Conservation (phyloP, 2,113 vertebrate species). For the Gymnorhina tibicen region DNA sequence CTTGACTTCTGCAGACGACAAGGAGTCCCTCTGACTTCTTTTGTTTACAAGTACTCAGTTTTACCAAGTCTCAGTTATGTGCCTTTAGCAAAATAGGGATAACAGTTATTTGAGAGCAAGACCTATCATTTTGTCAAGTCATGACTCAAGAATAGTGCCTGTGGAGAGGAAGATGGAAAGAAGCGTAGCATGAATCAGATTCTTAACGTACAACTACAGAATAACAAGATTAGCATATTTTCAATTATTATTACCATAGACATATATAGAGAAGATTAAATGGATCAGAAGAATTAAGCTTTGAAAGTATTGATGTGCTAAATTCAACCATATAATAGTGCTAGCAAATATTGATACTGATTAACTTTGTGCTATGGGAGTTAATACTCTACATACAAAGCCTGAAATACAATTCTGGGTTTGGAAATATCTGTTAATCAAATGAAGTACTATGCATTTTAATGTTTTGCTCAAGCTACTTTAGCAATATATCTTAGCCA, state of each 20-base stretch:
- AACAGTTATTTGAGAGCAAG: background rate
- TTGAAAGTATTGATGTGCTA: background rate
- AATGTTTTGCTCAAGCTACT: background rate
- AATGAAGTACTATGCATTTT: background rate
- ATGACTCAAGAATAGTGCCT: background rate
- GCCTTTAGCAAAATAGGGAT: background rate
- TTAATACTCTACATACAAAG: background rate
- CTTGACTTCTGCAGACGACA: background rate
- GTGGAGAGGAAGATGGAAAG: background rate
- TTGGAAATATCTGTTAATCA: background rate
- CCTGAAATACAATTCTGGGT: background rate
- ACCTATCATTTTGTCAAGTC: background rate
- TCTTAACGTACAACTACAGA: background rate
- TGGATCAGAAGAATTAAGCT: background rate
- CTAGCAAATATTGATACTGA: background rate
- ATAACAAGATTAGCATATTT: background rate
- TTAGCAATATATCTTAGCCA: background rate
- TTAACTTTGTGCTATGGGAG: background rate
- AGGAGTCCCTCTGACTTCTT: background rate
- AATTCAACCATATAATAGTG: background rate
- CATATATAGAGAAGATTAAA: background rate
- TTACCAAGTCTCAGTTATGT: background rate
- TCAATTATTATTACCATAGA: background rate
- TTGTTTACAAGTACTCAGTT: background rate
- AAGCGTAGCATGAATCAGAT: background rate